Conservation (phyloP, 2,888 invertebrate genomes). For the Iphiclides podalirius region DNA sequence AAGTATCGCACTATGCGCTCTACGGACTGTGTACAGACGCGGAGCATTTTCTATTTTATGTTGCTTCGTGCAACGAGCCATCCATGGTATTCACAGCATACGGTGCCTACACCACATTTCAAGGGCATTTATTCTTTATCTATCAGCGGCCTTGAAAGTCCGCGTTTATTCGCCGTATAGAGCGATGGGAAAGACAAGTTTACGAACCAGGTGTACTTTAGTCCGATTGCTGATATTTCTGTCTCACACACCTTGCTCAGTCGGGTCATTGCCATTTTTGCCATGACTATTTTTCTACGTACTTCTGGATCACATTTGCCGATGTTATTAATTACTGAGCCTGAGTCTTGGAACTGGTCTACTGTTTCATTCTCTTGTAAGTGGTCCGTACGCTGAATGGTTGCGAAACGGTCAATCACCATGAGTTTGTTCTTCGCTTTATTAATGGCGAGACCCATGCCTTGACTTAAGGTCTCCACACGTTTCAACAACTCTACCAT, state of each 20-base stretch:
- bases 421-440: not conserved
- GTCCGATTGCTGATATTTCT: slow-evolving; percentile 3
- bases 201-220: slow-evolving; percentile 5
- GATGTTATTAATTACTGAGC: not conserved
- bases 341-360: not conserved
- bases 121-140: not conserved
- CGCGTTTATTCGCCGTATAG: slow-evolving; percentile 2
- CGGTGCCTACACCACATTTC: not conserved
- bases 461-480: not conserved
- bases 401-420: not conserved
- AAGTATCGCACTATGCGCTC: too few species aligned
- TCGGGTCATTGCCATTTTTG: slow-evolving; percentile 5
- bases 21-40: too few species aligned
- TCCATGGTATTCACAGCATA: slow-evolving; percentile 1
- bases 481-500: not conserved
- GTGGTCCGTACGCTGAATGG: not conserved
- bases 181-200: slow-evolving; percentile 9
- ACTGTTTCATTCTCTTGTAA: not conserved
- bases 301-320: slow-evolving; percentile 6
- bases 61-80: too few species aligned
- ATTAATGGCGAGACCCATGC: not conserved
- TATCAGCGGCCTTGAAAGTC: not conserved
- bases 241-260: slow-evolving; percentile 7
- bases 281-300: not conserved
- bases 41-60: not conserved